Evolutionary conservation across 1,140 invertebrate species (phyloP).

Genomic region (Antheraea pernyi): DNA sequence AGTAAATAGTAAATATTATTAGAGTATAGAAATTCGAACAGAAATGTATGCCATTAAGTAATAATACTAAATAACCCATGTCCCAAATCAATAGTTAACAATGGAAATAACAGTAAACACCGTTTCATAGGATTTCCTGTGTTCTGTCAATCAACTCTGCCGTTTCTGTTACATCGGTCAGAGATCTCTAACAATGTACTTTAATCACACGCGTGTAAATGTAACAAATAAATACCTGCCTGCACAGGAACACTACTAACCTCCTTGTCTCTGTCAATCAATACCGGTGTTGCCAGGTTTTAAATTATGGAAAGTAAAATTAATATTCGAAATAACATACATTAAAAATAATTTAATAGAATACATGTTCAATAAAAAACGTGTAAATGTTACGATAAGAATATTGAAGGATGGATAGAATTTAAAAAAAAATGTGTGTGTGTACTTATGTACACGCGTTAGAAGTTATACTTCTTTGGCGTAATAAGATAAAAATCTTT

Average conservation of each 20-base stretch:
- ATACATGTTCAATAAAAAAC: too few relatives aligned
- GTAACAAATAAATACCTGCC: slow-evolving; percentile 37
- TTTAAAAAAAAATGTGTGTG: too few relatives aligned
- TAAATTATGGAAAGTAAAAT: neutral
- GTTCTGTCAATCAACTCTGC: slow-evolving; percentile 35
- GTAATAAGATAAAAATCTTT: too few relatives aligned
- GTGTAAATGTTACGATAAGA: too few relatives aligned
- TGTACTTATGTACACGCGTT: too few relatives aligned
- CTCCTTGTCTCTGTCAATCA: slow-evolving; percentile 59
- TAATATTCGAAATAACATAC: neutral
- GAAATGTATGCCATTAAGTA: neutral
- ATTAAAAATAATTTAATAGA: neutral
- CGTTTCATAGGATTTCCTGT: slow-evolving; percentile 19
- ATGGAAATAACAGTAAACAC: slow-evolving; percentile 6
- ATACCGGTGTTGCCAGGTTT: neutral
- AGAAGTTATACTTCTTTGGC: too few relatives aligned
- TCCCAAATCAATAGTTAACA: neutral
- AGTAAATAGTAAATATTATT: too few relatives aligned
- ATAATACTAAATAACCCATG: neutral
- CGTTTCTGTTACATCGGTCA: slow-evolving; percentile 38
- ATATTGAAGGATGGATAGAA: too few relatives aligned
- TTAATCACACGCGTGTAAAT: slow-evolving; percentile 31
- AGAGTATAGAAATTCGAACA: too few relatives aligned
- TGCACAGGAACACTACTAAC: slow-evolving; percentile 35
- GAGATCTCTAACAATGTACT: slow-evolving; percentile 42